Evolutionary conservation across 2,888 invertebrate genomes (phyloP).

Genomic region (Xestia c-nigrum): DNA sequence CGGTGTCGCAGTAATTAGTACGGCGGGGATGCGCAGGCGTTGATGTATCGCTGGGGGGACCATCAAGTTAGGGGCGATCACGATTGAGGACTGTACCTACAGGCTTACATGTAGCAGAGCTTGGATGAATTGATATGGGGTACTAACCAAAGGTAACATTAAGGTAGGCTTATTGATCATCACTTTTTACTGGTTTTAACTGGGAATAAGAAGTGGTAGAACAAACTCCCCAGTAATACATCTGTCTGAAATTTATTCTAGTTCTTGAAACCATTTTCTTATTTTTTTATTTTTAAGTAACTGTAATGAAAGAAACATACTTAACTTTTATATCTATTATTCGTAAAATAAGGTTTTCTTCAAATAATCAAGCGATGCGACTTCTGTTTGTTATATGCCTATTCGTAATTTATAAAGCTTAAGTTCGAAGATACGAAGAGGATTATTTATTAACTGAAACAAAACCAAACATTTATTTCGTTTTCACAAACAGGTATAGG

Average conservation of each 20-base stretch:
- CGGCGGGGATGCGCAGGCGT: constrained; percentile 60
- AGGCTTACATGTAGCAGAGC: background rate
- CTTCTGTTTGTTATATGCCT: background rate
- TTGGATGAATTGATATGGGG: background rate
- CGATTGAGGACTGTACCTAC: constrained; percentile 7
- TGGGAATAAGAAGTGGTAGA: background rate
- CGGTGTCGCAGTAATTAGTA: constrained; percentile 62
- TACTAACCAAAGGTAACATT: background rate
- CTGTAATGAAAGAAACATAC: too few species aligned
- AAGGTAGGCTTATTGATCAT: background rate
- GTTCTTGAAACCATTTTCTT: background rate
- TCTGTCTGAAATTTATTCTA: background rate
- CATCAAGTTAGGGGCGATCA: background rate
- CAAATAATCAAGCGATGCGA: background rate
- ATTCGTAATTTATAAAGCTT: background rate
- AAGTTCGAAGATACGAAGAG: background rate
- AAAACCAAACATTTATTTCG: background rate
- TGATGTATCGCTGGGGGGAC: constrained; percentile 57
- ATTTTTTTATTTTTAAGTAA: too few species aligned
- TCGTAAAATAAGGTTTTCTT: background rate
- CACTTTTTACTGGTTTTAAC: background rate
- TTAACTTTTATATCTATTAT: too few species aligned
- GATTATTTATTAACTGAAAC: background rate
- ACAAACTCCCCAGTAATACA: background rate
- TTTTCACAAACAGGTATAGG: too few species aligned